Base-by-base conservation (phyloP, 2,888 invertebrate genomes). In the Amphiduros pacificus region DNA sequence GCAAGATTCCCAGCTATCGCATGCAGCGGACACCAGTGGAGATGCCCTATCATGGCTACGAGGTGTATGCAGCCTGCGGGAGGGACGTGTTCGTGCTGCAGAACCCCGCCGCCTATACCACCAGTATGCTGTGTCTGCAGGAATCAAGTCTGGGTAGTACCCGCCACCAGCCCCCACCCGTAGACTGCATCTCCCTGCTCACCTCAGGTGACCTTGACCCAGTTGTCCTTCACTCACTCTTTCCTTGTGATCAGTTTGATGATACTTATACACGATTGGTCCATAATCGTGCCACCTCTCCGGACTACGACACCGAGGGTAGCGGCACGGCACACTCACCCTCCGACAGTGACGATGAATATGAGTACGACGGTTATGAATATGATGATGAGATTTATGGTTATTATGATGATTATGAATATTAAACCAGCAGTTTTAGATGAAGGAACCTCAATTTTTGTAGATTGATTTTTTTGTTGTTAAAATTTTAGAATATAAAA, bases 361-460 rank as follows among this genome's bases (percentile, higher is more conserved):
- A 75, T 0, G 78, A 78, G 60, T 76, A 76, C 68, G 65, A 65
- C 22, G 77, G 73, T 32, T 78, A 74, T 67, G 77, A 77, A 61
- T 77, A 79, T 70, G 78, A 78, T 72, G 78, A 78, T 49, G 78
- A 78, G 52, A 77, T 77, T 50, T 78, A 79, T 69, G 78, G 77
- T 52, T 78, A 77, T 70, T 76, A 77, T 59, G 58, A 50, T 9
- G 55, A 55, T 41, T 29, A 36, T 9, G 55, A 55, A 20, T 55
- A 44, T 40, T 55, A 54, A 20, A 32, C 9, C 14, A 51, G 36
- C n/a, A n/a, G n/a, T n/a, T n/a, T n/a, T n/a, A n/a, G n/a, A n/a
- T n/a, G n/a, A n/a, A n/a, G n/a, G n/a, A n/a, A n/a, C n/a, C n/a
- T n/a, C n/a, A n/a, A n/a, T n/a, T n/a, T n/a, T n/a, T n/a, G n/a